A percentile compares a stretch with the other conserved stretches of the same genome.
phyloP scores from a whole-genome alignment of 2,797 vertebrate genomes.

The Tadarida brasiliensis region DNA sequence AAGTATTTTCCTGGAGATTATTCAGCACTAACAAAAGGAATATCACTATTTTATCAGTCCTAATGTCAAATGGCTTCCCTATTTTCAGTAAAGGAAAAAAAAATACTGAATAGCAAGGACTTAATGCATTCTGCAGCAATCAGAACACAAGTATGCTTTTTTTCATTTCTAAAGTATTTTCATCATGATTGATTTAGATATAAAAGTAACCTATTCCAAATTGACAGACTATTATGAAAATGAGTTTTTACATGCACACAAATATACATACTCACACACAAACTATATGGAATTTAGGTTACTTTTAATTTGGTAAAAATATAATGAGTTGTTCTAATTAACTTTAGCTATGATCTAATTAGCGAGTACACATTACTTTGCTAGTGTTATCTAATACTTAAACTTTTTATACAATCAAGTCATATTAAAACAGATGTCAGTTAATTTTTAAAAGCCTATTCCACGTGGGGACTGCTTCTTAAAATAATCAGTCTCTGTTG shows the following conservation, averaged over 20 bases:
- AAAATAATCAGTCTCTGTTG: not conserved
- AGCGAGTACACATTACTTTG: not conserved
- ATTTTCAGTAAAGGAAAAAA: constrained; percentile 54
- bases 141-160: constrained; percentile 52
- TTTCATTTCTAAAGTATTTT: constrained; percentile 32
- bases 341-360: constrained; percentile 14
- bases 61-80: constrained; percentile 25
- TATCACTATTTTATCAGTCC: constrained; percentile 19
- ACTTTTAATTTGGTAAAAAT: constrained; percentile 40
- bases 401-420: constrained; percentile 39
- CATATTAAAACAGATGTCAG: constrained; percentile 32
- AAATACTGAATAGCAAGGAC: constrained; percentile 14
- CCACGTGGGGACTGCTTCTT: not conserved
- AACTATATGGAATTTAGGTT: constrained; percentile 1
- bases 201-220: constrained; percentile 38
- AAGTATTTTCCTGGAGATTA: constrained; percentile 60
- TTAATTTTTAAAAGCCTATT: not conserved
- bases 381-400: constrained; percentile 18
- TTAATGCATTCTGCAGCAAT: constrained; percentile 20
- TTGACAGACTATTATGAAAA: not conserved
- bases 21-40: constrained; percentile 46
- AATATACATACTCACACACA: not conserved
- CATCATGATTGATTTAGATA: not conserved
- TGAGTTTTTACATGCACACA: not conserved
- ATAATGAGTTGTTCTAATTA: not conserved